Conservation (phyloP, 2,797 vertebrate species). For the Pseudomugil gertrudae region DNA sequence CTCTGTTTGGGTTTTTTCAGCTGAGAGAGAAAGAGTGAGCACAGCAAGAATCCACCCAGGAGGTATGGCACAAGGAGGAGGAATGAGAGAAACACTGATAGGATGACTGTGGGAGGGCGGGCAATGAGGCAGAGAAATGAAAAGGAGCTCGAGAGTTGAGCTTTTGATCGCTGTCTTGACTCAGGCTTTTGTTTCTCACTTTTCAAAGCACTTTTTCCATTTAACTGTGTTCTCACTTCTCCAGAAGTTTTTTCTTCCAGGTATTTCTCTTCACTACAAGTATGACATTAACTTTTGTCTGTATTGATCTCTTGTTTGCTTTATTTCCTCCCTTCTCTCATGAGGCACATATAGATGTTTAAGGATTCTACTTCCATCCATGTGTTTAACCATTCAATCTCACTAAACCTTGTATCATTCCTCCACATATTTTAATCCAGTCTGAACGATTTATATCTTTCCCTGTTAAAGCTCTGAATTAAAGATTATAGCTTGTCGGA, state of each 20-base stretch:
- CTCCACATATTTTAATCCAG: neutral
- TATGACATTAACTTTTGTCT: slow-evolving; percentile 1
- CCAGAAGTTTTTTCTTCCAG: neutral
- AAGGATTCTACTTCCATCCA: neutral
- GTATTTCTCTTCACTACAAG: slow-evolving; percentile 44
- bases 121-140: slow-evolving; percentile 53
- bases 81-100: slow-evolving; percentile 40
- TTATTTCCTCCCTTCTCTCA: neutral
- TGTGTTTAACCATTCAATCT: neutral
- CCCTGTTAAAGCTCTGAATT: neutral
- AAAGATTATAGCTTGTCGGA: neutral
- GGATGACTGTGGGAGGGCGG: slow-evolving; percentile 43
- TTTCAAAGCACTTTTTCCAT: neutral
- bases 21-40: slow-evolving; percentile 20
- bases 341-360: neutral
- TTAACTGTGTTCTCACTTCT: neutral
- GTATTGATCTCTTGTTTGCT: neutral
- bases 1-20: slow-evolving; percentile 25
- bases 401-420: neutral
- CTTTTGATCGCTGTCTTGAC: slow-evolving; percentile 30
- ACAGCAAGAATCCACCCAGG: slow-evolving; percentile 40
- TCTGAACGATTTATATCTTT: neutral
- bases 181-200: neutral
- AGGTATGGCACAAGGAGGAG: slow-evolving; percentile 20
- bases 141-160: slow-evolving; percentile 46